Base-by-base conservation (phyloP, 2,797 vertebrate genomes). In the Acanthurus leucopareius region DNA sequence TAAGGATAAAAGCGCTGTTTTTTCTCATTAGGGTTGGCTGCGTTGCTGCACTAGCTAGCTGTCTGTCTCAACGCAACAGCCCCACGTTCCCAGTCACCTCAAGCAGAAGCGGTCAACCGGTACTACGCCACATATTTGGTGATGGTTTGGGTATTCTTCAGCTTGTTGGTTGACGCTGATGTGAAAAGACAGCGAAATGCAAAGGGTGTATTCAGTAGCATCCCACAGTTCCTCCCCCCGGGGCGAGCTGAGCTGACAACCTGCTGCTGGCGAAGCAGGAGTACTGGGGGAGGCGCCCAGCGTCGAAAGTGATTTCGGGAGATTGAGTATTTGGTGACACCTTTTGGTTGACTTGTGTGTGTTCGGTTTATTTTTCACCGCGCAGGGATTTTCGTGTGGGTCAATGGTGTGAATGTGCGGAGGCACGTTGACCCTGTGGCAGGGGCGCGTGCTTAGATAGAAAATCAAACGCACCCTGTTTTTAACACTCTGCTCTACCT, bases 191-290 rank as follows among this genome's bases (percentile, higher is more conserved):
- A 13, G 63, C 44, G 22, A 74, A 28, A 71, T 14, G 60, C 10
- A 2, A 28, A 66, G 73, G 87, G 79, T 85, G 88, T 82, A 82
- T 82, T 88, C 57, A 19, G 22, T 62, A 66, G 75, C 87, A 92
- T 91, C 84, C 58, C 60, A 25, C 75, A 4, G 66, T 1, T 84
- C 75, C 69, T 83, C 71, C 75, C 65, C 76, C 69, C 79, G 3
- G 64, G 35, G 56, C 10, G 16, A 65, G 71, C 79, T 48, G 17
- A 65, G 71, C 79, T 48, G 67, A 73, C 69, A 85, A 86, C 79
- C 90, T 81, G 85, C 81, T 60, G 67, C 82, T 32, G 19, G 75
- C 63, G 28, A 44, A 19, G 64, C 17, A 11, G 65, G 35, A 63
- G 54, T 2, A 45, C 17, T 47, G 20, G 63, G 67, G 83, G 84